Percentiles rank a stretch among this genome's conserved stretches.
Evolutionary conservation across 2,113 vertebrate genomes (phyloP).

Genomic region (Chelonoidis abingdonii): DNA sequence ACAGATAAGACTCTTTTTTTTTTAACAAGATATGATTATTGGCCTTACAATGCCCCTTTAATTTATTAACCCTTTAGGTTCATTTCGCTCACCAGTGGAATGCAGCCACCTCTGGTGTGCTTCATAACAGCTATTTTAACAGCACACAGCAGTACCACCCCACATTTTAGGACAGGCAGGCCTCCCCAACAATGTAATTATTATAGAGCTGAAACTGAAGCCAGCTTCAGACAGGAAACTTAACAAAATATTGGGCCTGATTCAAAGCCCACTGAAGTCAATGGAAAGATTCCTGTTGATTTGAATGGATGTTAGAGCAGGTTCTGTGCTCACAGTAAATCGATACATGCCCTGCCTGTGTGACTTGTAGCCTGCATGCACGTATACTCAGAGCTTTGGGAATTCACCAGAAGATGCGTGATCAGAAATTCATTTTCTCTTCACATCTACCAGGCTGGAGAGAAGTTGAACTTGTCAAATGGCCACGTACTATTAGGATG

Average conservation of each 20-base stretch:
- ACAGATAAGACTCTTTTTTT: background rate
- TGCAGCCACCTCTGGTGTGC: background rate
- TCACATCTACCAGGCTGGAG: background rate
- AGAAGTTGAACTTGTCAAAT: background rate
- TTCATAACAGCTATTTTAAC: background rate
- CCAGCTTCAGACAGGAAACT: background rate
- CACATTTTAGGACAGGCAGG: background rate
- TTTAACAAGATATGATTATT: background rate
- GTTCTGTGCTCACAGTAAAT: background rate
- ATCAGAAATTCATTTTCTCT: no score
- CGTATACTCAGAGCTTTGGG: background rate
- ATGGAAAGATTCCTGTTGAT: background rate
- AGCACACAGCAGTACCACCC: background rate
- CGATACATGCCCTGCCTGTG: background rate
- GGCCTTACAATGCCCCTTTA: background rate
- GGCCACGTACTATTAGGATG: background rate
- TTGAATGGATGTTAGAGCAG: background rate
- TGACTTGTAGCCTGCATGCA: background rate
- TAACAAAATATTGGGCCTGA: background rate
- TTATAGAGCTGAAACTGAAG: background rate
- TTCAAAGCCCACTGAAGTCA: background rate
- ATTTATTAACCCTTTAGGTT: background rate
- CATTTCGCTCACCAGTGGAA: background rate
- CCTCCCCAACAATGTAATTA: background rate
- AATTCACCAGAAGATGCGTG: background rate